These are phyloP conservation scores for Biston stratarius DNA, from an alignment of 2,888 invertebrate genomes.

Conservation along the genomic window DNA sequence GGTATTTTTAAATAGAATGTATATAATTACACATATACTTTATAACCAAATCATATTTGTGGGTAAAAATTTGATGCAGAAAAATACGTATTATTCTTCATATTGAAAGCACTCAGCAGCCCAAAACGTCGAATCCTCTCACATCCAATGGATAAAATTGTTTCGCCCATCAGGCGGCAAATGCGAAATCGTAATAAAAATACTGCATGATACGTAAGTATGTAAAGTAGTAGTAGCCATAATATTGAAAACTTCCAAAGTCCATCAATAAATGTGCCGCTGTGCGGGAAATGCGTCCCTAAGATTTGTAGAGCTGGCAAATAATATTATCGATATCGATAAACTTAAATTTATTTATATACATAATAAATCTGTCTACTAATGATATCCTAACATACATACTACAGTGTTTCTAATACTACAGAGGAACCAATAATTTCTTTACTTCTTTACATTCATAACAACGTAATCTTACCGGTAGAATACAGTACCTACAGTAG, in stretches of 20 bases:
- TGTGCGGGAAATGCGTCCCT: conserved; percentile 68
- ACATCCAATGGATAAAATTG: conserved; percentile 61
- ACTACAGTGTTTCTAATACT: too few relatives aligned
- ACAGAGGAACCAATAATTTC: too few relatives aligned
- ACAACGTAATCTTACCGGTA: neutral
- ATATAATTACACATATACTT: too few relatives aligned
- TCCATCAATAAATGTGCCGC: conserved; percentile 84
- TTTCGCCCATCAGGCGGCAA: conserved; percentile 83
- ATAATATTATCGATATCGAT: conserved; percentile 32
- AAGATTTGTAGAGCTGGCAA: conserved; percentile 32
- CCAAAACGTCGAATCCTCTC: conserved; percentile 55
- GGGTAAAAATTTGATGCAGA: too few relatives aligned
- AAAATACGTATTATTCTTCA: neutral
- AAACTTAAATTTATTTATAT: neutral
- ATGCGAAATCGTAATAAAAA: conserved; percentile 86
- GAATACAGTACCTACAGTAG: too few relatives aligned
- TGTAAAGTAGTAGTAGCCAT: conserved; percentile 84
- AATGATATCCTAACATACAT: too few relatives aligned
- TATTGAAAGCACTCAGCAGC: conserved; percentile 46
- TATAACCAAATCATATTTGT: too few relatives aligned
- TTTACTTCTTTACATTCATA: neutral
- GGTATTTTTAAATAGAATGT: too few relatives aligned
- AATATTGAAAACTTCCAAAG: conserved; percentile 86
- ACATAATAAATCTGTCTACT: too few relatives aligned
- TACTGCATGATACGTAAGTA: conserved; percentile 70